These are phyloP conservation scores for Eupithecia tripunctaria DNA, from an alignment of 2,888 invertebrate species.

Conservation along the genomic window DNA sequence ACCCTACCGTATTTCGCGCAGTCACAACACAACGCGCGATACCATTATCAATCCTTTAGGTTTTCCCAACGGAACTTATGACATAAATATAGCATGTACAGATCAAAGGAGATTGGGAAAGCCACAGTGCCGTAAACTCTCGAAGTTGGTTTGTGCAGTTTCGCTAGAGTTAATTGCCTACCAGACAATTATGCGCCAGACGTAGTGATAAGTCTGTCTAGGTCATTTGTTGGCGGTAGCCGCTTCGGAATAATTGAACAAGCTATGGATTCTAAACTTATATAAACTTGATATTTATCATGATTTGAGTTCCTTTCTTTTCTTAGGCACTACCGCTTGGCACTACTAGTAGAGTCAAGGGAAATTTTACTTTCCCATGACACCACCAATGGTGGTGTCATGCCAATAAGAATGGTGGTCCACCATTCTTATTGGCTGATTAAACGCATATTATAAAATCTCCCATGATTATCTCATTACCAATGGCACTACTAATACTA, in stretches of 20 bases:
- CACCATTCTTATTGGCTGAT: too few species aligned
- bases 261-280: slow-evolving; percentile 36
- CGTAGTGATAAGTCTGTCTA: slow-evolving; percentile 73
- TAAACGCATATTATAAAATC: too few species aligned
- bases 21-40: neutral
- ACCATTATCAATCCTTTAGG: neutral
- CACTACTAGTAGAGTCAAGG: too few species aligned
- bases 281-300: too few species aligned
- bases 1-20: neutral
- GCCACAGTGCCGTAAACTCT: slow-evolving; percentile 30
- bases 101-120: slow-evolving; percentile 9
- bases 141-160: slow-evolving; percentile 50
- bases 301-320: too few species aligned
- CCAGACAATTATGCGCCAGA: slow-evolving; percentile 76
- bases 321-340: too few species aligned
- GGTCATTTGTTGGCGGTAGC: slow-evolving; percentile 68
- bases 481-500: too few species aligned
- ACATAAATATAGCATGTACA: neutral
- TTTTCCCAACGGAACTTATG: neutral
- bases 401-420: too few species aligned
- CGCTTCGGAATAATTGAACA: slow-evolving; percentile 55
- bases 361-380: too few species aligned
- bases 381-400: too few species aligned
- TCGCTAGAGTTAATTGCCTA: slow-evolving; percentile 70
- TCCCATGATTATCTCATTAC: too few species aligned